Percentiles rank a stretch among this genome's conserved stretches.
phyloP scores from a whole-genome alignment of 1,140 invertebrate genomes.

The Samia ricini region DNA sequence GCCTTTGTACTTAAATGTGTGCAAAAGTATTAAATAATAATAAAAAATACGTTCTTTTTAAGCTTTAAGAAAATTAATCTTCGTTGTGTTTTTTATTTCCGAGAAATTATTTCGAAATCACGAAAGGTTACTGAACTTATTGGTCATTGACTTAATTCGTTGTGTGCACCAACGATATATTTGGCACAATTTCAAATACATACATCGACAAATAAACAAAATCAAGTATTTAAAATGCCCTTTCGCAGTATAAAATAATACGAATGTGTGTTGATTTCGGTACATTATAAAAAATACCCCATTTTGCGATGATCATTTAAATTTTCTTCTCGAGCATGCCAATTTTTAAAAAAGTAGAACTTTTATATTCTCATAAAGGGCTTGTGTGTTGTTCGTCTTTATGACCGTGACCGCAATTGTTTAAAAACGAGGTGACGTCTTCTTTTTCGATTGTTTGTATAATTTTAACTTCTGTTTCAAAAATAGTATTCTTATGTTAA shows the following conservation, averaged over 20 bases:
- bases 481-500: constrained; percentile 1
- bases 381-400: background rate
- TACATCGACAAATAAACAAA: constrained; percentile 8
- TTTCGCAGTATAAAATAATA: constrained; percentile 30
- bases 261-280: constrained; percentile 1
- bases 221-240: constrained; percentile 27
- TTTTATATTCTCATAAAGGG: background rate
- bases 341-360: background rate
- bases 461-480: background rate
- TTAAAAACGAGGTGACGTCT: background rate
- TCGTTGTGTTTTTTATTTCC: background rate
- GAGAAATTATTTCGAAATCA: background rate
- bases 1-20: no score
- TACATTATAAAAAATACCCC: constrained; percentile 10
- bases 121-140: constrained; percentile 52
- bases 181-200: constrained; percentile 51
- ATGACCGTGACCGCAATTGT: background rate
- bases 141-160: constrained; percentile 41
- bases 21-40: no score
- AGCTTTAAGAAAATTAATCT: background rate
- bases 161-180: constrained; percentile 24
- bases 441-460: background rate
- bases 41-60: background rate
- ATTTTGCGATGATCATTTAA: background rate
- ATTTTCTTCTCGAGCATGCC: background rate